Evolutionary conservation across 2,113 vertebrate genomes (phyloP).

Genomic region (Cyprinodon variegatus): DNA sequence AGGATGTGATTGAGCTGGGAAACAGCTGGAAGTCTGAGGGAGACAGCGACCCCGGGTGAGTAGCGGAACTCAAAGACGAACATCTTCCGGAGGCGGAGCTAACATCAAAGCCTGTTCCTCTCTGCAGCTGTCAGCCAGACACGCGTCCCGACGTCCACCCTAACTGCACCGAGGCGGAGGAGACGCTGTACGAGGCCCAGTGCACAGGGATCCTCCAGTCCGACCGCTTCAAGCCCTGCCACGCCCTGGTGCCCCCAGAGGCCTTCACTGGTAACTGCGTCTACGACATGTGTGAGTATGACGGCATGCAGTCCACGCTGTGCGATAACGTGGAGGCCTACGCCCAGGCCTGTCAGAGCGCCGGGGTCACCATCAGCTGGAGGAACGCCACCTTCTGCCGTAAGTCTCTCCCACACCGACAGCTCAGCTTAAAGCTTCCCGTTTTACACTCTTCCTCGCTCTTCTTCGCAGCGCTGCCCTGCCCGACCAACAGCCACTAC

Average conservation of each 20-base stretch:
- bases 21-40: constrained; percentile 85
- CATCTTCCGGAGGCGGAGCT: too few species aligned
- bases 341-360: constrained; percentile 79
- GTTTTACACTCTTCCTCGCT: not conserved
- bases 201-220: constrained; percentile 69
- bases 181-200: constrained; percentile 51
- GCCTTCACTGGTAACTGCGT: constrained; percentile 80
- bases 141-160: constrained; percentile 64
- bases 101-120: not conserved
- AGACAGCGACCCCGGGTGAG: constrained; percentile 80
- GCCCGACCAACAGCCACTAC: constrained; percentile 80
- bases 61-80: not conserved
- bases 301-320: constrained; percentile 77
- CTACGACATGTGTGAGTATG: constrained; percentile 82
- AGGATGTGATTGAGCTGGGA: constrained; percentile 77
- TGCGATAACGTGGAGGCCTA: constrained; percentile 84
- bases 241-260: constrained; percentile 53
- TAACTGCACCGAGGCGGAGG: constrained; percentile 69
- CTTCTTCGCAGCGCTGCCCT: constrained; percentile 78
- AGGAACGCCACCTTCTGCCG: constrained; percentile 87
- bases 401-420: constrained; percentile 64
- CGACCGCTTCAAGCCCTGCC: constrained; percentile 75
- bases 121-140: constrained; percentile 79
- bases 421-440: not conserved
- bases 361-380: constrained; percentile 81